Evolutionary conservation across 1,140 invertebrate species (phyloP).

Genomic region (Lutraria rhynchaena): DNA sequence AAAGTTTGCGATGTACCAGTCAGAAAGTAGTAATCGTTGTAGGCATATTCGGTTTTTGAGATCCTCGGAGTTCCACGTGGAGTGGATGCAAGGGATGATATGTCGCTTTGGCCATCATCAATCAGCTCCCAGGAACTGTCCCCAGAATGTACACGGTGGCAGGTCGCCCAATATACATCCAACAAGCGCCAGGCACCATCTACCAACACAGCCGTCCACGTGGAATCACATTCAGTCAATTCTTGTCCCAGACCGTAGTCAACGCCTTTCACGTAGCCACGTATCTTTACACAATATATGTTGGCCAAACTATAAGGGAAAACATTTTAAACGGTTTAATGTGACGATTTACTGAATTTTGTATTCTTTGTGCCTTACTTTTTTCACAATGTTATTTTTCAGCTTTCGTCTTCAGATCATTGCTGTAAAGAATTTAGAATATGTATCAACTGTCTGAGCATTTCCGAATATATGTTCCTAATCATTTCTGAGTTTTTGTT

Average conservation of each 20-base stretch:
- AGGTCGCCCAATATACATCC: conserved; percentile 70
- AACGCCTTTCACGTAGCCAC: conserved; percentile 58
- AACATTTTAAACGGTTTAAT: too few species aligned
- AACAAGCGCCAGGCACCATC: conserved; percentile 70
- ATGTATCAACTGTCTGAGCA: too few species aligned
- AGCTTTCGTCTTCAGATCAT: too few species aligned
- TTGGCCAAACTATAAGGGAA: conserved; percentile 42
- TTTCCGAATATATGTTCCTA: too few species aligned
- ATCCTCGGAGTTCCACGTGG: conserved; percentile 35
- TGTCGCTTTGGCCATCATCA: conserved; percentile 65
- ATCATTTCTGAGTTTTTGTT: too few species aligned
- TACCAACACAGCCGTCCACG: conserved; percentile 70
- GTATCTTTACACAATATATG: conserved; percentile 59
- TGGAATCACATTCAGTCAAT: conserved; percentile 55
- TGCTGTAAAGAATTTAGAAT: too few species aligned
- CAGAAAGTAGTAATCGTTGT: conserved; percentile 82
- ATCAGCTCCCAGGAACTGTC: conserved; percentile 70
- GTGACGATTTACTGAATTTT: too few species aligned
- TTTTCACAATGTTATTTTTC: too few species aligned
- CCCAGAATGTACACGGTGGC: conserved; percentile 61
- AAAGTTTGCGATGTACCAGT: conserved; percentile 65
- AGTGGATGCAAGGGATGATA: conserved; percentile 54
- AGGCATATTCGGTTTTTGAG: conserved; percentile 66
- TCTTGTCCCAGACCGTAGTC: conserved; percentile 56
- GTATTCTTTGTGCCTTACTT: too few species aligned